Evolutionary conservation across 1,140 invertebrate species (phyloP).

Genomic region (Drosophila ogumai): DNA sequence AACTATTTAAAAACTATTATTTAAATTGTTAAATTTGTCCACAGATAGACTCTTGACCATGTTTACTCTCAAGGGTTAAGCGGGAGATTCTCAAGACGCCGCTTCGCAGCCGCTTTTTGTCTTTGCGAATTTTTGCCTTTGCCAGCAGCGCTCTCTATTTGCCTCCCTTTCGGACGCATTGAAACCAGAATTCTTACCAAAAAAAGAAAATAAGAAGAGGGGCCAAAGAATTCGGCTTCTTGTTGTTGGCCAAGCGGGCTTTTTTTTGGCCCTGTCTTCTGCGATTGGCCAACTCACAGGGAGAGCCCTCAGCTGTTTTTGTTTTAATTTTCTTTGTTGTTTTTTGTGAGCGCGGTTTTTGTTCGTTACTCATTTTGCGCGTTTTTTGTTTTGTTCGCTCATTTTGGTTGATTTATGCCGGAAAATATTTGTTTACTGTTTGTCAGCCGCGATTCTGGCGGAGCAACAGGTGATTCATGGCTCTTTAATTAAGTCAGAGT

Average conservation of each 20-base stretch:
- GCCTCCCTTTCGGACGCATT: constrained; percentile 28
- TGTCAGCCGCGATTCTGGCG: constrained; percentile 34
- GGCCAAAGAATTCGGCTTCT: constrained; percentile 49
- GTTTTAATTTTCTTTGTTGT: constrained; percentile 28
- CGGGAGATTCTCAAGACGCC: constrained; percentile 62
- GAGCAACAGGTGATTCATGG: constrained; percentile 76
- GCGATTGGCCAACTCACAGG: constrained; percentile 60
- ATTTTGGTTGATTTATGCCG: constrained; percentile 73
- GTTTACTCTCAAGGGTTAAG: constrained; percentile 28
- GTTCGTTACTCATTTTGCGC: constrained; percentile 41
- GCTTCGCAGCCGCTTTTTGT: constrained; percentile 57
- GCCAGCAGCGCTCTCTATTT: constrained; percentile 47
- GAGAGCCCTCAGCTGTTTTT: constrained; percentile 72
- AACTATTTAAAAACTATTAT: neutral
- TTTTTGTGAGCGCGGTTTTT: constrained; percentile 29
- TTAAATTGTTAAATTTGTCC: neutral
- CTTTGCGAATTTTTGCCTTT: constrained; percentile 72
- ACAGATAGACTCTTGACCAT: neutral
- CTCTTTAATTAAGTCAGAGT: constrained; percentile 64
- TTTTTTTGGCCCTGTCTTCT: constrained; percentile 69
- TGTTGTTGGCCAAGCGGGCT: constrained; percentile 57
- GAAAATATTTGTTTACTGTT: constrained; percentile 75
- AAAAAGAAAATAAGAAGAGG: constrained; percentile 36
- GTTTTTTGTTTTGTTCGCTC: constrained; percentile 74
- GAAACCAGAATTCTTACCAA: constrained; percentile 71